Evolutionary conservation across 2,113 vertebrate species (phyloP), one percentile per base, ranked within the genome.

Genomic region (Dromaius novaehollandiae): DNA sequence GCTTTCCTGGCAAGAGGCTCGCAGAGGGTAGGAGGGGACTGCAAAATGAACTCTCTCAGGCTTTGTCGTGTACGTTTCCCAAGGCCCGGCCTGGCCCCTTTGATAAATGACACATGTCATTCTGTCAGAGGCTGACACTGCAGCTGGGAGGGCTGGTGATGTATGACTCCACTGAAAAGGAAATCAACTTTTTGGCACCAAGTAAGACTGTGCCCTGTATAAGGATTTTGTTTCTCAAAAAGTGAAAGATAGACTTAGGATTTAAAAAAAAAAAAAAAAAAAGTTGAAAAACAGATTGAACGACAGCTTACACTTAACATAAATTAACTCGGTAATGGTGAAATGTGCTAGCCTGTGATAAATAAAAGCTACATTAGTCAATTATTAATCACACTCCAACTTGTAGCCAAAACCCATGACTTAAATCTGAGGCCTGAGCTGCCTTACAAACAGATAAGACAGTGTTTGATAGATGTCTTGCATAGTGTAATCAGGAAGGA

Each of bases 61-160:
- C 99, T 99, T 99, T 99, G 99, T 99, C 99, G 98, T 99, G 99
- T 93, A 98, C 98, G 97, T 99, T 99, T 99, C 99, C 99, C 99
- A 99, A 99, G 99, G 99, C 99, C 99, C 97, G 93, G 98, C 98
- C 99, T 99, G 99, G 99, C 99, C 99, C 98, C 99, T 99, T 99
- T 99, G 99, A 99, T 99, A 99, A 99, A 99, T 99, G 99, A 99
- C 99, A 99, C 99, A 99, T 99, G 99, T 99, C 99, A 99, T 99
- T 99, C 99, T 99, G 99, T 99, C 99, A 99, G 99, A 97, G 98
- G 98, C 99, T 99, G 99, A 99, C 99, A 99, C 98, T 98, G 99
- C 99, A 99, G 99, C 99, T 99, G 99, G 99, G 99, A 99, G 99
- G 99, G 98, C 99, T 68, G 93, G 98, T 99, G 99, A 99, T 99